Evolutionary conservation across 2,113 vertebrate species (phyloP), one percentile per base, ranked within the genome.

Genomic region (Oryzias curvinotus): DNA sequence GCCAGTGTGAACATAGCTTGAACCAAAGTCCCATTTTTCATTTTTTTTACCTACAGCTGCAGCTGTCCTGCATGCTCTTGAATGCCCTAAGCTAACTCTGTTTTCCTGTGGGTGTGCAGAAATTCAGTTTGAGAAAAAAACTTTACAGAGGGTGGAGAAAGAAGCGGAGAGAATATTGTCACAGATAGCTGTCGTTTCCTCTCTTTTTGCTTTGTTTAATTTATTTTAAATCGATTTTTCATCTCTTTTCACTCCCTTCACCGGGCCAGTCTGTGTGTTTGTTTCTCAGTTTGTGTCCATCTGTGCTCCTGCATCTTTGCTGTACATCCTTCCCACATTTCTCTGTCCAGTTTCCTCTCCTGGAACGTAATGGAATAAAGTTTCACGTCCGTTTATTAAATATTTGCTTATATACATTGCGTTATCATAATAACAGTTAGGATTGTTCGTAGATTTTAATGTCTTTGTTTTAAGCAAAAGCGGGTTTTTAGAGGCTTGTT

Each of bases 21-120:
- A 10, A 36, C 12, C 8, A 30, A 30, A 30, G 7, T 7, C 28
- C 1, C 28, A 23, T 30, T 30, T 42, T 45, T 5, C 12, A 60
- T 57, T 73, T 16, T 64, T 59, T 79, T 56, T 42, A 61, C 67
- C 73, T 63, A 70, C 71, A 70, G 62, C 75, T 83, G 59, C 71
- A 73, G 84, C 77, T 85, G 67, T 62, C 84, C 78, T 89, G 87
- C 88, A 88, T 86, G 86, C 68, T 82, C 54, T 78, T 49, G 47
- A 81, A 76, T 68, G 81, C 80, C 66, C 73, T 82, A 84, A 84
- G 71, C 81, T 84, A 52, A 77, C 65, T 87, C 48, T 81, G 61
- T 84, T 52, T 76, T 52, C 75, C 68, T 75, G 81, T 81, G 83
- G 70, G 84, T 77, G 82, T 77, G 77, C 51, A 62, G 71, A 56